A percentile compares a stretch with the other conserved stretches of the same genome.
These are phyloP conservation scores for Xanthia icteritia DNA, from an alignment of 2,888 invertebrate genomes.

Conservation along the genomic window DNA sequence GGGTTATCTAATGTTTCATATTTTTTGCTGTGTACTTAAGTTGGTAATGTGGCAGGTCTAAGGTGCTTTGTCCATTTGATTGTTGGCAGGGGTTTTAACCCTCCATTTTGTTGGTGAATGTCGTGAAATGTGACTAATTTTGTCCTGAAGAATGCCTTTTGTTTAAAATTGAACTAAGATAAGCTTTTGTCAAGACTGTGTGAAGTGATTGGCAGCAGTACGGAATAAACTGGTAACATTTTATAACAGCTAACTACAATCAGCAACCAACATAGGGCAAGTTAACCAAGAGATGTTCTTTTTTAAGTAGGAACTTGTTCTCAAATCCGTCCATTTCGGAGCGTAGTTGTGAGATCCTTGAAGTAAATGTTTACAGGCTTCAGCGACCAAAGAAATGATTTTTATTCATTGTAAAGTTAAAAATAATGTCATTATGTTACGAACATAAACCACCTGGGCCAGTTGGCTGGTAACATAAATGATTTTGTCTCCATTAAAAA, in stretches of 20 bases:
- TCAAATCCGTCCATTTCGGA: neutral
- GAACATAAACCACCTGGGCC: constrained; percentile 42
- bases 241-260: neutral
- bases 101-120: neutral
- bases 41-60: neutral
- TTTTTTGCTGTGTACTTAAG: neutral
- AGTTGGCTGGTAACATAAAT: constrained; percentile 26
- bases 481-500: constrained; percentile 43
- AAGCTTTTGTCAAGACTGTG: neutral
- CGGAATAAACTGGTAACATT: neutral
- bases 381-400: too few relatives aligned
- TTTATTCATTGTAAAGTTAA: too few relatives aligned
- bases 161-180: neutral
- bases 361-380: neutral
- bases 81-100: neutral
- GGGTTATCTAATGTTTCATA: constrained; percentile 10
- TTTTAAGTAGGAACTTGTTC: neutral
- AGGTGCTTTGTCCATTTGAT: neutral
- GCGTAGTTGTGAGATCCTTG: neutral
- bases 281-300: neutral
- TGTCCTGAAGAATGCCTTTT: neutral
- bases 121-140: neutral
- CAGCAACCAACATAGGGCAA: neutral
- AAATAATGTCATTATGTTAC: constrained; percentile 10
- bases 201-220: too few relatives aligned